Conservation (phyloP, 2,888 invertebrate genomes). For the Halocaridina rubra region DNA sequence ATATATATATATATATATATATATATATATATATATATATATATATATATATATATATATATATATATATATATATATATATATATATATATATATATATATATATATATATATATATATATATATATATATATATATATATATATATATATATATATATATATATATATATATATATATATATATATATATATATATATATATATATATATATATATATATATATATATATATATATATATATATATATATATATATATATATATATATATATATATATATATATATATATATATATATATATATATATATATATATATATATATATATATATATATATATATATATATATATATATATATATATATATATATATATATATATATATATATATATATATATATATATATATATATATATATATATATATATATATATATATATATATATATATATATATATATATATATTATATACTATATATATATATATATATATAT, state of each 20-base stretch:
- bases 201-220: background rate
- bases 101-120: constrained; percentile 16
- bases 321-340: background rate
- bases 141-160: background rate
- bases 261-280: background rate
- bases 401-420: constrained; percentile 22
- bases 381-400: constrained; percentile 21
- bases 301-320: background rate
- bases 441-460: too few species aligned
- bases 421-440: background rate
- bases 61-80: constrained; percentile 19
- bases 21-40: constrained; percentile 9
- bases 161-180: background rate
- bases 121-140: constrained; percentile 19
- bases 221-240: background rate
- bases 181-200: background rate
- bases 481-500: constrained; percentile 6
- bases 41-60: constrained; percentile 1
- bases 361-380: constrained; percentile 16
- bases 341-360: background rate
- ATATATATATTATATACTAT: background rate
- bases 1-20: constrained; percentile 19
- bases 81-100: constrained; percentile 9
- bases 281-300: background rate
- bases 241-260: background rate